Percentiles rank a stretch among this genome's conserved stretches.
Evolutionary conservation across 2,888 invertebrate genomes (phyloP).

Genomic region (Pheosia tremula): DNA sequence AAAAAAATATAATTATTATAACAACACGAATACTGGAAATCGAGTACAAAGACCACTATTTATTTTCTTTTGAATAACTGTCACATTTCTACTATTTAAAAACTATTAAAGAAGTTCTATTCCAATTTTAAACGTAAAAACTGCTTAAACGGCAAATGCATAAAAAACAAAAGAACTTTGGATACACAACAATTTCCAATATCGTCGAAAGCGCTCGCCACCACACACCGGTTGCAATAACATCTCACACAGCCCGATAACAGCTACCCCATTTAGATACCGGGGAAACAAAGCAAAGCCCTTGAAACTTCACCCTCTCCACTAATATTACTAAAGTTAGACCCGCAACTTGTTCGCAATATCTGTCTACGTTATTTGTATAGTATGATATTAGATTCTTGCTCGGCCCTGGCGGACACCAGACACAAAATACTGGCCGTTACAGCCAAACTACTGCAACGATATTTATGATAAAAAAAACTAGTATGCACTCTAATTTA

Average conservation of each 20-base stretch:
- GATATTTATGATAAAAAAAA: slow-evolving; percentile 9
- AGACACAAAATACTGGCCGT: slow-evolving; percentile 21
- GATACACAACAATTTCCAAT: slow-evolving; percentile 27
- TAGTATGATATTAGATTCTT: slow-evolving; percentile 36
- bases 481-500: no score
- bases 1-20: background rate
- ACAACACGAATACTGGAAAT: background rate
- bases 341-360: slow-evolving; percentile 57
- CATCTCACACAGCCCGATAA: slow-evolving; percentile 34
- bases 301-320: slow-evolving; percentile 64
- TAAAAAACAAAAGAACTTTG: slow-evolving; percentile 10
- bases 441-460: slow-evolving; percentile 18
- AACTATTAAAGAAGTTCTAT: background rate
- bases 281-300: slow-evolving; percentile 38
- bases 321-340: slow-evolving; percentile 77
- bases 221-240: slow-evolving; percentile 39
- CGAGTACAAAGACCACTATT: background rate
- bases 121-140: background rate
- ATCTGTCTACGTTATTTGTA: slow-evolving; percentile 46
- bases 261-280: slow-evolving; percentile 29
- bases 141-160: slow-evolving; percentile 14
- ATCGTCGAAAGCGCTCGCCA: slow-evolving; percentile 20
- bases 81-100: background rate
- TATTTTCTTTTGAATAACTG: background rate
- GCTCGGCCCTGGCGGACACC: slow-evolving; percentile 9